phyloP scores from a whole-genome alignment of 2,888 invertebrate genomes.

The Xestobium rufovillosum region DNA sequence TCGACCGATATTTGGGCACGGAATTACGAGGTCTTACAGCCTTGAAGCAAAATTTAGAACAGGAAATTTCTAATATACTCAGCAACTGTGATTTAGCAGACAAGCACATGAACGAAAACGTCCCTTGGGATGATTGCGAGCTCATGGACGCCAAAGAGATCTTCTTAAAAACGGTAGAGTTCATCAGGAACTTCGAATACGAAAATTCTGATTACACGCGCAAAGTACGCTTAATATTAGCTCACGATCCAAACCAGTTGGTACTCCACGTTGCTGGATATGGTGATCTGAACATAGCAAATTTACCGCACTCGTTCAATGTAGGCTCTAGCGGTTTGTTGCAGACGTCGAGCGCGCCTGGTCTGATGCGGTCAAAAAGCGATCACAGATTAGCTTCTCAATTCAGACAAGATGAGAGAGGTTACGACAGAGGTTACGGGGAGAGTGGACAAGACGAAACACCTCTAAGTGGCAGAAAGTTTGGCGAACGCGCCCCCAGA shows the following conservation, averaged over 20 bases:
- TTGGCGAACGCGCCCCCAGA: constrained; percentile 58
- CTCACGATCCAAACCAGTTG: constrained; percentile 86
- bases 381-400: constrained; percentile 86
- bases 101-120: constrained; percentile 81
- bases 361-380: constrained; percentile 86
- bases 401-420: constrained; percentile 74
- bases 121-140: constrained; percentile 86
- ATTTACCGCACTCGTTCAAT: constrained; percentile 43
- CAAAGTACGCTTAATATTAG: constrained; percentile 77
- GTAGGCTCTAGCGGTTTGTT: constrained; percentile 41
- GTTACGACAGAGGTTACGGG: constrained; percentile 47
- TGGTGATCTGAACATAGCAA: constrained; percentile 80
- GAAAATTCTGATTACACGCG: constrained; percentile 86
- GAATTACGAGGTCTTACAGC: constrained; percentile 81
- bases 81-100: constrained; percentile 96
- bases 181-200: constrained; percentile 89
- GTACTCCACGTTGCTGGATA: constrained; percentile 82
- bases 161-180: constrained; percentile 91
- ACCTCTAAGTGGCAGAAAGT: constrained; percentile 66
- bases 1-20: constrained; percentile 83
- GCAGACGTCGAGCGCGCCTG: constrained; percentile 57
- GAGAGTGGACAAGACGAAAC: constrained; percentile 57
- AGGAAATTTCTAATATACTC: constrained; percentile 89
- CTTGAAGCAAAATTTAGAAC: constrained; percentile 87
- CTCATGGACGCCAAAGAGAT: constrained; percentile 94